Conservation (phyloP, 1,140 invertebrate species). For the Bombus sylvicola region DNA sequence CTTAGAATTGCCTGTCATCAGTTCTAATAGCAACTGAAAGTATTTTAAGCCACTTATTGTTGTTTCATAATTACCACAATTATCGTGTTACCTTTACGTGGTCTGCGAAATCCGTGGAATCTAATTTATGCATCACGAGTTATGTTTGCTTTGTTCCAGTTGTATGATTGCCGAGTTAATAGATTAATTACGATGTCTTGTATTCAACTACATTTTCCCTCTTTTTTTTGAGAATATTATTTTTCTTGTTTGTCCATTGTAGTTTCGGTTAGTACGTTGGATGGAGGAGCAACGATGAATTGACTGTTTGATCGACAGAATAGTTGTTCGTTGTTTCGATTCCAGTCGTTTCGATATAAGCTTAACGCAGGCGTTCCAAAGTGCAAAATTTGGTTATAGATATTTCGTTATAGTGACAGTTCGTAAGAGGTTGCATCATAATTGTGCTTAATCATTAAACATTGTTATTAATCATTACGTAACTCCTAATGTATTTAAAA, state of each 20-base stretch:
- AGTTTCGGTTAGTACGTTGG: background rate
- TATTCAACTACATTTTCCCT: slow-evolving; percentile 9
- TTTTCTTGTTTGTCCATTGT: background rate
- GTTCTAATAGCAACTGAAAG: slow-evolving; percentile 46
- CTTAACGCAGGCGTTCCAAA: background rate
- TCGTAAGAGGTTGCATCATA: background rate
- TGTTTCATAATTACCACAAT: background rate
- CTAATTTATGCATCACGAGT: slow-evolving; percentile 15
- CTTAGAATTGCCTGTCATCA: slow-evolving; percentile 50
- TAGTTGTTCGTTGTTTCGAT: slow-evolving; percentile 17
- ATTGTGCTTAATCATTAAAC: background rate
- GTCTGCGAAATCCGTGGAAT: background rate
- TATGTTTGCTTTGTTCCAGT: background rate
- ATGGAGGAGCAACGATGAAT: background rate
- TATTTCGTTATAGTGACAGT: background rate
- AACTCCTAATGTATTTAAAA: background rate
- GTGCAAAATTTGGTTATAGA: background rate
- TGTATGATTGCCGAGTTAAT: background rate
- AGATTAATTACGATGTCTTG: slow-evolving; percentile 25
- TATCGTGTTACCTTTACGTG: slow-evolving; percentile 46
- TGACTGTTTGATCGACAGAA: background rate
- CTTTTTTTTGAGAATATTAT: background rate
- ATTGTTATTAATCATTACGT: background rate
- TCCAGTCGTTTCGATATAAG: background rate
- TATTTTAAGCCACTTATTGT: background rate